A percentile compares a stretch with the other conserved stretches of the same genome.
phyloP scores from a whole-genome alignment of 2,797 vertebrate species.

The Myotis pilosus region DNA sequence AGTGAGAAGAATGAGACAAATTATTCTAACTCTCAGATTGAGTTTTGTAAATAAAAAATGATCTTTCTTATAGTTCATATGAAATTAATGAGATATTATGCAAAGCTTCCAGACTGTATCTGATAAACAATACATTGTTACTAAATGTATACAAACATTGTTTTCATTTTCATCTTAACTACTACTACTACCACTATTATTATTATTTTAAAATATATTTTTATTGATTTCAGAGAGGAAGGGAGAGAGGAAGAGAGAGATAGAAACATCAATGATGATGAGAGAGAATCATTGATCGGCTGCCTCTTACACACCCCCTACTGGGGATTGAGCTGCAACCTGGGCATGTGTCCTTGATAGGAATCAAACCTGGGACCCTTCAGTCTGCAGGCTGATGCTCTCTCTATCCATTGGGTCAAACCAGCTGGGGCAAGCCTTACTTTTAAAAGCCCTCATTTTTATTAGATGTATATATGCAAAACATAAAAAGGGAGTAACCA shows the following conservation, averaged over 20 bases:
- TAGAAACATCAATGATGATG: too few species aligned
- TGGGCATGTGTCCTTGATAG: too few species aligned
- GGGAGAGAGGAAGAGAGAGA: too few species aligned
- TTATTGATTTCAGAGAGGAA: too few species aligned
- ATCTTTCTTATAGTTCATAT: background rate
- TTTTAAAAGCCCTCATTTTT: background rate
- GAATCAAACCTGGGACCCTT: too few species aligned
- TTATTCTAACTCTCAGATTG: background rate
- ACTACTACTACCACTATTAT: background rate
- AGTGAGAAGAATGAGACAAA: slow-evolving; percentile 1
- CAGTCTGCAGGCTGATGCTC: too few species aligned
- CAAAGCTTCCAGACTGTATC: background rate
- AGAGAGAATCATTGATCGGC: too few species aligned
- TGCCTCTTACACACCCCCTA: too few species aligned
- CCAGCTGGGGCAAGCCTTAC: background rate
- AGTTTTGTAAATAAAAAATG: slow-evolving; percentile 5
- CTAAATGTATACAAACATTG: background rate
- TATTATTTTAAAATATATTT: background rate
- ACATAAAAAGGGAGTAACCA: background rate
- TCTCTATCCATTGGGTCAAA: too few species aligned
- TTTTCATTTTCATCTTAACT: background rate
- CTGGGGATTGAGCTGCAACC: too few species aligned
- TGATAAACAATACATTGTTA: background rate
- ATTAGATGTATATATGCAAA: background rate
- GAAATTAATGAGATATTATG: slow-evolving; percentile 3